Percentiles rank a stretch among this genome's conserved stretches.
phyloP scores from a whole-genome alignment of 2,888 invertebrate species.

The Microctonus hyperodae region DNA sequence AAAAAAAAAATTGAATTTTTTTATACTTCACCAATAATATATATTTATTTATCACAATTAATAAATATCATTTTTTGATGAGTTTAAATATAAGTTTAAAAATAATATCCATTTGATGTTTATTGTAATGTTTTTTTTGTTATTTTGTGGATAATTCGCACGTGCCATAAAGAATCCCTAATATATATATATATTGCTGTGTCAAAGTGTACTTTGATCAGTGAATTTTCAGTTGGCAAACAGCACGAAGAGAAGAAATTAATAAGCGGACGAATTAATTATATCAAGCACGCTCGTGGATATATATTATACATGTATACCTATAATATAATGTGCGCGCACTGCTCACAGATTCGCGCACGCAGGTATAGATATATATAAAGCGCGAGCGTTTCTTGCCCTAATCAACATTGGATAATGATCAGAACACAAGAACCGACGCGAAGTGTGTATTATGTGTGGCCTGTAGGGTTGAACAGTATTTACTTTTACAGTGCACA shows the following conservation, averaged over 20 bases:
- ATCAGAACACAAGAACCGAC: slow-evolving; percentile 35
- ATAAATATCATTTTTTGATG: no score
- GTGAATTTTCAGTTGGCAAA: background rate
- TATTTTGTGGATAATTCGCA: no score
- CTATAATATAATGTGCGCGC: background rate
- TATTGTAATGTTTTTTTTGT: no score
- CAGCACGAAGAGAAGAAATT: slow-evolving; percentile 39
- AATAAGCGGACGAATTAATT: slow-evolving; percentile 46
- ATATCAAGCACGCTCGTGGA: slow-evolving; percentile 35
- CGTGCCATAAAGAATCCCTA: no score
- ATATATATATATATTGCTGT: no score
- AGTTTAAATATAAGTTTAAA: no score
- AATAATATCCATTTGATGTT: no score
- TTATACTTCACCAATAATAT: no score
- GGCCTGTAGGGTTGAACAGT: slow-evolving; percentile 6
- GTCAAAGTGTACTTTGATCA: background rate
- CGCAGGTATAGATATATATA: slow-evolving; percentile 26
- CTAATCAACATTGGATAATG: slow-evolving; percentile 43
- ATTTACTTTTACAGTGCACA: slow-evolving; percentile 22
- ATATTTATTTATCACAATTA: no score
- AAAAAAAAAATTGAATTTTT: no score
- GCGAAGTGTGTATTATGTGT: slow-evolving; percentile 10
- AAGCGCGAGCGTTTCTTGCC: slow-evolving; percentile 28
- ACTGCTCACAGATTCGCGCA: background rate
- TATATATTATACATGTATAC: no score